Conservation (phyloP, 1,140 invertebrate species). For the Bombus consobrinus region DNA sequence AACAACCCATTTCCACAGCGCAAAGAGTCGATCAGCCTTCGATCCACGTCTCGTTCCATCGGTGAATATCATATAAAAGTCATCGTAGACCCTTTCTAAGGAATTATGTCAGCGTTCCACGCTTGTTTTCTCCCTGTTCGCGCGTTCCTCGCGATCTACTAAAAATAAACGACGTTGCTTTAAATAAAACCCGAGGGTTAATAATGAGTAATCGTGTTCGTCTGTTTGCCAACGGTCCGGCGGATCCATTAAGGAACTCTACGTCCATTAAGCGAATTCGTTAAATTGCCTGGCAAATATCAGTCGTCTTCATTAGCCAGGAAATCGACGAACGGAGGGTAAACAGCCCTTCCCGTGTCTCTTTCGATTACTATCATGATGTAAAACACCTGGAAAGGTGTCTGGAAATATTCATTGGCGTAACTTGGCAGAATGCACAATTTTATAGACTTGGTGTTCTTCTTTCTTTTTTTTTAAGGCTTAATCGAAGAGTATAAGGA, state of each 20-base stretch:
- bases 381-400: not conserved
- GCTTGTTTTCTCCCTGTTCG: not conserved
- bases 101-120: slow-evolving; percentile 5
- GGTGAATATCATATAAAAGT: slow-evolving; percentile 2
- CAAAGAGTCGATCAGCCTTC: not conserved
- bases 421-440: not conserved
- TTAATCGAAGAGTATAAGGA: too few relatives aligned
- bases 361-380: not conserved
- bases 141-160: not conserved
- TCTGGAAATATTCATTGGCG: not conserved
- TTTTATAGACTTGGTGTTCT: not conserved
- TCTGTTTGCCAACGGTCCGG: slow-evolving; percentile 29
- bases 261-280: slow-evolving; percentile 20
- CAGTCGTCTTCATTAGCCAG: slow-evolving; percentile 25
- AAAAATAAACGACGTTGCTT: slow-evolving; percentile 30
- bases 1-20: not conserved
- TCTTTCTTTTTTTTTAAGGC: too few relatives aligned
- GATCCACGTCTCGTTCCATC: too few relatives aligned
- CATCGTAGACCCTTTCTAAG: slow-evolving; percentile 2
- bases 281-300: slow-evolving; percentile 41
- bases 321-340: slow-evolving; percentile 1
- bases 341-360: not conserved
- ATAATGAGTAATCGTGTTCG: slow-evolving; percentile 35
- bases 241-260: slow-evolving; percentile 33
- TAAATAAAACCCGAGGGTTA: slow-evolving; percentile 26